Evolutionary conservation across 2,113 vertebrate genomes (phyloP), one percentile per base, ranked within the genome.

Genomic region (Ivindomyrus marchei): DNA sequence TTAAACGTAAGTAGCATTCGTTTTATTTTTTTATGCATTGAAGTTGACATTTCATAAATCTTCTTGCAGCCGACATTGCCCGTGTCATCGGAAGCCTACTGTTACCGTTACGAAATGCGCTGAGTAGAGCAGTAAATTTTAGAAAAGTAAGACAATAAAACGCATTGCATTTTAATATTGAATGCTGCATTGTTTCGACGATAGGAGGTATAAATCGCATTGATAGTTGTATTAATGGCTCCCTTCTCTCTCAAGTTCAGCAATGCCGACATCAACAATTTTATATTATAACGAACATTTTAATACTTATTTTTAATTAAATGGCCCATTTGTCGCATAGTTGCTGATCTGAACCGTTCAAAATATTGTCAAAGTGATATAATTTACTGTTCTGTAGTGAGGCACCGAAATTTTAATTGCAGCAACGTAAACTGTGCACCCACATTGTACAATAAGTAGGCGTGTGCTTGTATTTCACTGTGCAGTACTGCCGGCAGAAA

Each of bases 401-500:
- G n/a, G 3, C 62, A 31, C 62, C 27, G n/a, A 31, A 70, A 70
- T 70, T 27, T 66, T 77, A 17, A 77, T 39, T 31, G 36, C 36
- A 15, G 4, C 5, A 77, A 39, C 15, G 31, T 4, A 5, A 77
- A 39, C 31, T 77, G 31, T 39, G 31, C 21, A 84, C 17, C 45
- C 21, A 84, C 39, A 47, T 47, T 58, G 85, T 88, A 49, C 85
- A 88, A 90, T 2, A 70, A 70, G 62, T 19, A 94, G 39, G 93
- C 90, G 91, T 92, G 90, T 89, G 66, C 89, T 91, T 89, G 7
- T 88, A 19, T 88, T 52, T n/a, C 85, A 77, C 56, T 42, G 19
- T 88, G 45, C 36, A 36, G 49, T 89, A 39, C 5, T 56, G 36
- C 52, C 80, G 85, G 56, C 77, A 90, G 89, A 86, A 88, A 90